Evolutionary conservation across 2,797 vertebrate species (phyloP).

Genomic region (Cyclopterus lumpus): DNA sequence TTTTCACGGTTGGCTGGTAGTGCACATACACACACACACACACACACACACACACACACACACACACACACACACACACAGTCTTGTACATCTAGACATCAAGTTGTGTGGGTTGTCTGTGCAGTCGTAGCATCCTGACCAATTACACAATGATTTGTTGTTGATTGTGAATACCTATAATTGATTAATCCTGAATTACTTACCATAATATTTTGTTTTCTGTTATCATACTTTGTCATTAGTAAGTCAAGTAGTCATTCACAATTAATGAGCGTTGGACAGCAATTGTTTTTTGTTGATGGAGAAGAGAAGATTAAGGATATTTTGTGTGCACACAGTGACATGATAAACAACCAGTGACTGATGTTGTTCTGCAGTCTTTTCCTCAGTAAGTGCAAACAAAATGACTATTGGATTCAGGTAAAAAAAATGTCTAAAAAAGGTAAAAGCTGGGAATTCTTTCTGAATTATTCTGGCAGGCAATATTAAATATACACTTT

Average conservation of each 20-base stretch:
- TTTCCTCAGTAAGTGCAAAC: background rate
- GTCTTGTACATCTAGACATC: conserved; percentile 14
- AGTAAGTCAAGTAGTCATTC: conserved; percentile 10
- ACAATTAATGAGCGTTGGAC: conserved; percentile 20
- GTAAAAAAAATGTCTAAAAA: background rate
- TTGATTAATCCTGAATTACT: conserved; percentile 19
- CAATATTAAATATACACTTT: conserved; percentile 7
- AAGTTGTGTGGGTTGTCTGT: conserved; percentile 23
- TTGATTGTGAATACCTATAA: conserved; percentile 19
- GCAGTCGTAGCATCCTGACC: conserved; percentile 16
- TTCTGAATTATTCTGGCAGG: background rate
- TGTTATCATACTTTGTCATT: conserved; percentile 2
- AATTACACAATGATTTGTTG: conserved; percentile 16
- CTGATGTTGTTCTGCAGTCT: conserved; percentile 7
- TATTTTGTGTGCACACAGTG: background rate
- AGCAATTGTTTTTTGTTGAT: background rate
- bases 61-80: conserved; percentile 13
- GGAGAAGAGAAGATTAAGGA: conserved; percentile 15
- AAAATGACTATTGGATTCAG: background rate
- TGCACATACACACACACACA: conserved; percentile 2
- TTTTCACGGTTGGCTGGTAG: conserved; percentile 20
- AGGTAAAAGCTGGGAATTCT: background rate
- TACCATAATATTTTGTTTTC: conserved; percentile 17
- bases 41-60: conserved; percentile 5
- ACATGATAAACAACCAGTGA: conserved; percentile 22